These are phyloP conservation scores for Gryllus bimaculatus DNA, from an alignment of 1,140 invertebrate species.

Conservation along the genomic window DNA sequence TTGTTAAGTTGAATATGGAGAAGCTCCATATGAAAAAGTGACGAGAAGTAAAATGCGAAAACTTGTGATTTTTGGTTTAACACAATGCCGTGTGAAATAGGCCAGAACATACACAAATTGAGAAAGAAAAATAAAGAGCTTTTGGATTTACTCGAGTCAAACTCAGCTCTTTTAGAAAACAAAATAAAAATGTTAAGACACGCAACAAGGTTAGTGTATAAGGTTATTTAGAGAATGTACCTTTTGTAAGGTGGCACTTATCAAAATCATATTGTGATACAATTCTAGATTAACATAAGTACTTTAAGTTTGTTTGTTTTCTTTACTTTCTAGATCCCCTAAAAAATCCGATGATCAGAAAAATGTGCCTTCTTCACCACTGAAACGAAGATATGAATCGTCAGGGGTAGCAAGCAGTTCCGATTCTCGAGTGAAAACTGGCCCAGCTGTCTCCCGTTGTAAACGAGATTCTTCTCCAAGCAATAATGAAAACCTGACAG, in stretches of 20 bases:
- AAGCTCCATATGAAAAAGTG: no score
- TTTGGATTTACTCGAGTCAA: slow-evolving; percentile 6
- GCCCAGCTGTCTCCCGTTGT: not conserved
- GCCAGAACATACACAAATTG: not conserved
- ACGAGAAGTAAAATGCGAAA: no score
- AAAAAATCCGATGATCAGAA: not conserved
- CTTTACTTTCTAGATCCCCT: not conserved
- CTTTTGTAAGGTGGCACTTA: not conserved
- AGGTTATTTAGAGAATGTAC: not conserved
- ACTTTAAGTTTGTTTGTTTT: not conserved
- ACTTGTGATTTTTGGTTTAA: no score
- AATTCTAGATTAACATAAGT: not conserved
- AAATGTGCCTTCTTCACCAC: not conserved
- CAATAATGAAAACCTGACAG: not conserved
- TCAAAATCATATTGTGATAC: not conserved
- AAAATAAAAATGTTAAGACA: slow-evolving; percentile 1
- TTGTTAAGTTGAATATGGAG: no score
- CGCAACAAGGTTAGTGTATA: not conserved
- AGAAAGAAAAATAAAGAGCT: slow-evolving; percentile 2
- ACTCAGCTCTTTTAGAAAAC: not conserved
- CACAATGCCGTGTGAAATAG: not conserved
- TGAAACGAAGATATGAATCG: slow-evolving; percentile 4
- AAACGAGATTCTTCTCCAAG: not conserved
- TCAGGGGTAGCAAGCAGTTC: not conserved
- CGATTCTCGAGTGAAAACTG: not conserved